phyloP scores from a whole-genome alignment of 2,113 vertebrate species.

The Tenrec ecaudatus region DNA sequence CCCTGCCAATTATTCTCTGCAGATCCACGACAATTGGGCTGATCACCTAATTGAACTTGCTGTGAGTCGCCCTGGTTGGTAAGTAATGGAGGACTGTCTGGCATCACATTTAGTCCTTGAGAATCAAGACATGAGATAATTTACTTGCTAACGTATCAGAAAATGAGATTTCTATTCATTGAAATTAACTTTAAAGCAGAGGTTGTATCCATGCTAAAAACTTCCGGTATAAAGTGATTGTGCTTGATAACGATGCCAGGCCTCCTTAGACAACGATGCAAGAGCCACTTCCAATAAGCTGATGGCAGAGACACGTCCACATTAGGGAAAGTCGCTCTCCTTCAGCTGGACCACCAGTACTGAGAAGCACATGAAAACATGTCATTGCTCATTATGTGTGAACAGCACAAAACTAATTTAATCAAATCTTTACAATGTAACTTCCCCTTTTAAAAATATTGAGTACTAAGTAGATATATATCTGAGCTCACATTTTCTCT shows the following conservation, averaged over 20 bases:
- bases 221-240: background rate
- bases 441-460: background rate
- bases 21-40: background rate
- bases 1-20: slow-evolving; percentile 1
- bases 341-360: background rate
- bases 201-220: background rate
- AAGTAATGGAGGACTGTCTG: background rate
- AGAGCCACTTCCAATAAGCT: background rate
- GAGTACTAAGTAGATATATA: background rate
- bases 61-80: background rate
- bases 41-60: background rate
- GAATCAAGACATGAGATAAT: background rate
- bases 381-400: background rate
- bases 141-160: background rate
- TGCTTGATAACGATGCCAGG: no score
- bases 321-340: background rate
- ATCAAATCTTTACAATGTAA: background rate
- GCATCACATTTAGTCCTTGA: background rate
- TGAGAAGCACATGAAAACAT: background rate
- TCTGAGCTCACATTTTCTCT: background rate
- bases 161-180: background rate
- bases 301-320: background rate
- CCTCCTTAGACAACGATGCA: background rate
- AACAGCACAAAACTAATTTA: background rate
- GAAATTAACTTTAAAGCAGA: background rate